Evolutionary conservation across 2,888 invertebrate genomes (phyloP).

Genomic region (Iselma pallidipennis): DNA sequence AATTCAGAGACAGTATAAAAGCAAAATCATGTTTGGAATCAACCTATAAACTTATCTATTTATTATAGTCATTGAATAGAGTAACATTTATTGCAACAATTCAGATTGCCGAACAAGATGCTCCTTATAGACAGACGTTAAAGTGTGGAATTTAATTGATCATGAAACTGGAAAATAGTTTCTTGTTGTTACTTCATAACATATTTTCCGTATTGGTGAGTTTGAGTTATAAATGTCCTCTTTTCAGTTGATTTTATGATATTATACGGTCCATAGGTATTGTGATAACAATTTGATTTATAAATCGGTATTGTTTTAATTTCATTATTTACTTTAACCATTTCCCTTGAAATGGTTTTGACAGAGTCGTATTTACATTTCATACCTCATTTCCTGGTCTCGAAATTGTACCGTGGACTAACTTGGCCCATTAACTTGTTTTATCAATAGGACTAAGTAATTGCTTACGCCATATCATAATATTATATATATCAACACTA

Average conservation of each 20-base stretch:
- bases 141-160: not conserved
- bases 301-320: not conserved
- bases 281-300: not conserved
- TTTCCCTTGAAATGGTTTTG: slow-evolving; percentile 1
- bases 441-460: not conserved
- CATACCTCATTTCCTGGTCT: not conserved
- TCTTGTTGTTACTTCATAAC: not conserved
- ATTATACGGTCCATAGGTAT: too few relatives aligned
- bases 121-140: too few relatives aligned
- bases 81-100: not conserved
- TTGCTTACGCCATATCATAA: not conserved
- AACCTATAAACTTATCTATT: not conserved
- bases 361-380: not conserved
- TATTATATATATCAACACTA: slow-evolving; percentile 16
- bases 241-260: too few relatives aligned
- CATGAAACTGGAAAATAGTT: not conserved
- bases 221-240: not conserved
- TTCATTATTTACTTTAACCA: not conserved
- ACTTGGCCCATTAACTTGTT: not conserved
- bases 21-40: not conserved
- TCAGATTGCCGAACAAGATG: too few relatives aligned
- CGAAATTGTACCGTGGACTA: too few relatives aligned
- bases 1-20: not conserved
- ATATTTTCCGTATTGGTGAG: not conserved
- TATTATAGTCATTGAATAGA: not conserved